Base-by-base conservation (phyloP, 2,113 vertebrate genomes). In the Anhinga rufa region DNA sequence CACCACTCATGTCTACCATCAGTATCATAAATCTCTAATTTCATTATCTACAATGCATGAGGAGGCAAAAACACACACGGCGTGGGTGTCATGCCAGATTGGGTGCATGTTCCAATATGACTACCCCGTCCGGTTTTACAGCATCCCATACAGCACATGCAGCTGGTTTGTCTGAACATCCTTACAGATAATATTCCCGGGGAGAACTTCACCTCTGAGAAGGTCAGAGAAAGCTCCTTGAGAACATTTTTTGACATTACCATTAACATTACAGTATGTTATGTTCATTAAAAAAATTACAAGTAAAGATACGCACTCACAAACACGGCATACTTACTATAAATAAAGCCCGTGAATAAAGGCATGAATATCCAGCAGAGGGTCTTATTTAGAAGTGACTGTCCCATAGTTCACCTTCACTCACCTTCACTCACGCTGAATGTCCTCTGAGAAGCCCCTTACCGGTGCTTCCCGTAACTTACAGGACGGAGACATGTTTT, bases 361-460 rank as follows among this genome's bases (percentile, higher is more conserved):
- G 95, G 88, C 80, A 92, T 4, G 65, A 64, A 49, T 74, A 91
- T 72, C 93, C 90, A 92, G 87, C 86, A 95, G 93, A 84, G 68
- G 70, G 82, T 77, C 93, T 82, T 74, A 18, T 60, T 85, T 78
- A 91, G 93, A 66, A 93, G 89, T 25, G 12, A 87, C 91, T 1
- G 25, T 87, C 95, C 93, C 92, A 48, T 77, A 86, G 80, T 78
- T 96, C 90, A 86, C 87, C 88, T 94, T 89, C 82, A 98, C 98
- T 98, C 98, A 98, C 98, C 98, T 98, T 97, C 90, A 79, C 88
- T 93, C 82, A 32, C 28, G 77, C 54, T 10, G 91, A 44, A 22
- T 0, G 68, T 96, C 98, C 96, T 80, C 36, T 25, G 86, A 97
- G 92, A 86, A 96, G 96, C 96, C 97, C 97, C 94, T 91, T 74